These are phyloP conservation scores for Clupea harengus DNA, from an alignment of 2,113 vertebrate species.

Conservation along the genomic window DNA sequence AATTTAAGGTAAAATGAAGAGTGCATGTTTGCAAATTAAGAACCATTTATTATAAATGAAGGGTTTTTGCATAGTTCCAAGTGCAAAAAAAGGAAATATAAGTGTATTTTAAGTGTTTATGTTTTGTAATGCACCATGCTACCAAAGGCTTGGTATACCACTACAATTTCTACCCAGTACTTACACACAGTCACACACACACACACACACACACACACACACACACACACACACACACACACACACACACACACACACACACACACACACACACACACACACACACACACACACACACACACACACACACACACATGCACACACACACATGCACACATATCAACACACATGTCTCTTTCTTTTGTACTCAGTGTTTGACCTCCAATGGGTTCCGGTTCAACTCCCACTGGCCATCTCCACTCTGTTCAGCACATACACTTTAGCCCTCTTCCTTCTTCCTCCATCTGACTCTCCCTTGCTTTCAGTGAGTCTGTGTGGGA, in stretches of 20 bases:
- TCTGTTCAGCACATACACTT: neutral
- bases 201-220: neutral
- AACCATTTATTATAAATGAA: too few species aligned
- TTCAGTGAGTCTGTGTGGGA: neutral
- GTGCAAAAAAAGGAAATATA: too few species aligned
- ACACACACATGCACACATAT: neutral
- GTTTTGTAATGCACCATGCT: neutral
- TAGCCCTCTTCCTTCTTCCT: neutral
- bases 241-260: neutral
- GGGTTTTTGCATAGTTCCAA: too few species aligned
- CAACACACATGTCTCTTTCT: neutral
- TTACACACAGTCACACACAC: neutral
- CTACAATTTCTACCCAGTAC: neutral
- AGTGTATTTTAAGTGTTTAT: too few species aligned
- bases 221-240: neutral
- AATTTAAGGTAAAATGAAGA: too few species aligned
- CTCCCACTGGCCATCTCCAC: neutral
- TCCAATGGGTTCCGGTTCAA: neutral
- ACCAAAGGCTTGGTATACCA: neutral
- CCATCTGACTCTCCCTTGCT: neutral
- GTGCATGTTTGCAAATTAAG: too few species aligned
- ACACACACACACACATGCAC: neutral
- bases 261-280: neutral
- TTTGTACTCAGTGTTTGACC: neutral
- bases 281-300: neutral